These are phyloP conservation scores for Dolichopus griseipennis DNA, from an alignment of 2,888 invertebrate species.

Conservation along the genomic window DNA sequence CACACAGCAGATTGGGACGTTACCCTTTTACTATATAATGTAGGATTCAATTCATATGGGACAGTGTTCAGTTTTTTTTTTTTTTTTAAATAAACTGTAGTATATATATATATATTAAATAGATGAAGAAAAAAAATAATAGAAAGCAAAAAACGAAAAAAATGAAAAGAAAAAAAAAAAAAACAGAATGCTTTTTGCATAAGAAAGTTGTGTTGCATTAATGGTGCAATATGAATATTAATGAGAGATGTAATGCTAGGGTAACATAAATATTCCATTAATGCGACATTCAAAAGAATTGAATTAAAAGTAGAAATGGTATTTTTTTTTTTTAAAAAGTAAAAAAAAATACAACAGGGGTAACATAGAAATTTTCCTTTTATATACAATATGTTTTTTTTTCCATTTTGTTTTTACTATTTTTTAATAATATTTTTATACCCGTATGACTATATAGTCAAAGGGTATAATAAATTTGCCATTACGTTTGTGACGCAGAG, in stretches of 20 bases:
- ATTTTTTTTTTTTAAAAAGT: not conserved
- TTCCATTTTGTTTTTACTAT: not conserved
- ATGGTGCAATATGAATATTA: slow-evolving; percentile 19
- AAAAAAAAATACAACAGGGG: not conserved
- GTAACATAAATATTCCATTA: slow-evolving; percentile 18
- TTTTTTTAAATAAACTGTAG: not conserved
- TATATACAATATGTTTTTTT: not conserved
- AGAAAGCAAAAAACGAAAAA: not conserved
- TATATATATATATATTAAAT: slow-evolving; percentile 1
- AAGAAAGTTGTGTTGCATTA: slow-evolving; percentile 18
- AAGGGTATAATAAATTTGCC: no score
- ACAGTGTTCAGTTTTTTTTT: not conserved
- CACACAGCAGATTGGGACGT: no score
- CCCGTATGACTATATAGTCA: no score
- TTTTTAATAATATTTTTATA: not conserved
- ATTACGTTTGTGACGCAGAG: no score
- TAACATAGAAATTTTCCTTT: not conserved
- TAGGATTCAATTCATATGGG: not conserved
- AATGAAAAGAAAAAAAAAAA: slow-evolving; percentile 7
- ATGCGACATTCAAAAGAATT: slow-evolving; percentile 15
- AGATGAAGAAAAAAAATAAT: not conserved
- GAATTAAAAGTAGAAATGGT: slow-evolving; percentile 2
- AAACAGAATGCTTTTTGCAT: slow-evolving; percentile 16
- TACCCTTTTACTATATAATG: not conserved
- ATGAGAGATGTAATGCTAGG: slow-evolving; percentile 16